Base-by-base conservation (phyloP, 2,888 invertebrate species). In the Adelognathus sp. region DNA sequence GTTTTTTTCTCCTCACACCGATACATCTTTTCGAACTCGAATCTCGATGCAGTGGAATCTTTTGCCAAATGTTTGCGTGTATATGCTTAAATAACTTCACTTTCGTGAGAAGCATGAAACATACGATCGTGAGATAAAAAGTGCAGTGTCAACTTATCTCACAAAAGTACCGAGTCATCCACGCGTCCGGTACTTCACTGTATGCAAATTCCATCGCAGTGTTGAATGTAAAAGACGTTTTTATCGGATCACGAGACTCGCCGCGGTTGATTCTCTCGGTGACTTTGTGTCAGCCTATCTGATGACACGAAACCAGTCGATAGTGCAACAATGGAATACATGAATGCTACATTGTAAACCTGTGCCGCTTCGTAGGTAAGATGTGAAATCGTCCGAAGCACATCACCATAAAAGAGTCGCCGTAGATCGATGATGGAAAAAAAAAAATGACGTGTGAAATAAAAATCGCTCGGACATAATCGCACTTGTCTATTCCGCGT, bases 211-310 rank as follows among this genome's bases (percentile, higher is more conserved):
- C 7, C 24, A 33, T 16, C 36, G 33, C 11, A 24, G n/a, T 33
- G 21, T 50, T 14, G 7, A 31, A 64, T 64, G 64, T 46, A 64
- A 50, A 33, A 50, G 33, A 9, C 50, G 4, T 24, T 46, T n/a
- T 50, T 50, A 64, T 64, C 50, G 21, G 50, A 64, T 50, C 36
- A 14, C 9, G n/a, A 16, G 5, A 16, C 14, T 33, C 46, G 29
- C 14, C 18, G 9, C 5, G 5, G 33, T 14, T 9, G 18, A 24
- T 6, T 31, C 18, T 31, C n/a, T 56, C 24, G 9, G 3, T 7
- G 2, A 50, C 14, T 50, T 50, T 50, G 50, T 64, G 33, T 33
- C 27, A 21, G n/a, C n/a, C 50, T 24, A 36, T 24, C 24, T 50
- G 50, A 36, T 14, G 50, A 50, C 64, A 64, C 46, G 21, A 18